These are phyloP conservation scores for Rhopilema esculentum DNA, from an alignment of 30 jellyfish, hydroid and myxozoan genomes.

Conservation along the genomic window DNA sequence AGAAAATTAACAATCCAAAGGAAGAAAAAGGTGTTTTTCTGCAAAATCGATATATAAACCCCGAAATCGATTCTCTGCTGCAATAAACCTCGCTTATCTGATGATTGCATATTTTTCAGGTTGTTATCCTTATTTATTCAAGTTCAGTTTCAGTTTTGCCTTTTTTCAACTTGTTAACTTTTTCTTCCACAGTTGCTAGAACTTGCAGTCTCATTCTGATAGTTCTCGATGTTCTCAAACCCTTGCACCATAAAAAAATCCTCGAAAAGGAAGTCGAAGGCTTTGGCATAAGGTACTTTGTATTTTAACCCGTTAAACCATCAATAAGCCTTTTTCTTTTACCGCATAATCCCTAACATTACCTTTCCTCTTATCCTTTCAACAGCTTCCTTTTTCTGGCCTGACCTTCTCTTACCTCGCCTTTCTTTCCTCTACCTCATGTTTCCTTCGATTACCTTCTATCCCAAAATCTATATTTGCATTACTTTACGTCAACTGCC, in stretches of 20 bases:
- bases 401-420: no score
- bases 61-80: not conserved
- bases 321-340: not conserved
- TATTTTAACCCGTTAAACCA: not conserved
- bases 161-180: not conserved
- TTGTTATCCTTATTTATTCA: not conserved
- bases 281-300: conserved; percentile 94
- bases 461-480: no score
- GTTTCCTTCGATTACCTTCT: no score
- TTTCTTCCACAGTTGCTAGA: conserved; percentile 78
- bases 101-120: not conserved
- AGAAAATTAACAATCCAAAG: no score
- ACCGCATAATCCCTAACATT: no score
- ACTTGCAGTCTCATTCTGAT: conserved; percentile 94
- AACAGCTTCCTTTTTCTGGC: no score
- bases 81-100: not conserved
- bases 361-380: no score
- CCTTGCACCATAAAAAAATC: conserved; percentile 89
- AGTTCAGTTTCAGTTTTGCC: not conserved
- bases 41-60: no score
- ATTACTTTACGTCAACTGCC: no score
- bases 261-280: conserved; percentile 98
- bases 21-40: no score
- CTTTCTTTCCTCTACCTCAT: no score
- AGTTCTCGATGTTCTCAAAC: conserved; percentile 98